Conservation (phyloP, 2,888 invertebrate species). For the Salticus scenicus region DNA sequence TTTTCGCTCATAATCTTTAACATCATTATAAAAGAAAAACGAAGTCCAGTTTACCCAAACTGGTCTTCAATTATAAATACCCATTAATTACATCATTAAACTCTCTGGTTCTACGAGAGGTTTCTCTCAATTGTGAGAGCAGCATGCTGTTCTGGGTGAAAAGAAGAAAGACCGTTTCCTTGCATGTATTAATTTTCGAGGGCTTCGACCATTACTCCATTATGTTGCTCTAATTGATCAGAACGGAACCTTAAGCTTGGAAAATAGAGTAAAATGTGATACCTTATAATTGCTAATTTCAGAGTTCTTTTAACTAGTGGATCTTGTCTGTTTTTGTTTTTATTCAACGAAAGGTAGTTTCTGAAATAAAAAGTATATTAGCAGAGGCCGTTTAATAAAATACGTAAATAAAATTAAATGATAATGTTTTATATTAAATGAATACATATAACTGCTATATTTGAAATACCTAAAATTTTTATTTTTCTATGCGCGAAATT, state of each 20-base stretch:
- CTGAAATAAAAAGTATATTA: too few relatives aligned
- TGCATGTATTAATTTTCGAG: conserved; percentile 60
- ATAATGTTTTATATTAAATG: too few relatives aligned
- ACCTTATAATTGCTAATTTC: conserved; percentile 56
- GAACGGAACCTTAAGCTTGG: conserved; percentile 59
- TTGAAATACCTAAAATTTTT: too few relatives aligned
- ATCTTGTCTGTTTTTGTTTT: not conserved
- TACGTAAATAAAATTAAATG: too few relatives aligned
- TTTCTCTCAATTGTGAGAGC: conserved; percentile 28
- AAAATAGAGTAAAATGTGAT: conserved; percentile 49
- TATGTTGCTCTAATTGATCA: conserved; percentile 64
- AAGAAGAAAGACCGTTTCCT: conserved; percentile 38
- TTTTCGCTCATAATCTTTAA: not conserved
- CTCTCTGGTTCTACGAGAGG: conserved; percentile 35
- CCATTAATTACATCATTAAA: conserved; percentile 64
- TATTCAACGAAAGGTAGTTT: too few relatives aligned
- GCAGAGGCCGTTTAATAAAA: too few relatives aligned
- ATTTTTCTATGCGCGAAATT: too few relatives aligned
- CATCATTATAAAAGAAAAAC: conserved; percentile 35
- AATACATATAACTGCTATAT: too few relatives aligned
- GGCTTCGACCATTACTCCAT: conserved; percentile 58
- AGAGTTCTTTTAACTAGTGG: conserved; percentile 32
- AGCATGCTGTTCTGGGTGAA: conserved; percentile 36
- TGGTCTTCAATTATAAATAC: conserved; percentile 59
- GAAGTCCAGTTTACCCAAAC: conserved; percentile 47